Evolutionary conservation across 37 sponge, comb jelly and placozoan genomes (phyloP).

Genomic region (Hormiphora californensis): DNA sequence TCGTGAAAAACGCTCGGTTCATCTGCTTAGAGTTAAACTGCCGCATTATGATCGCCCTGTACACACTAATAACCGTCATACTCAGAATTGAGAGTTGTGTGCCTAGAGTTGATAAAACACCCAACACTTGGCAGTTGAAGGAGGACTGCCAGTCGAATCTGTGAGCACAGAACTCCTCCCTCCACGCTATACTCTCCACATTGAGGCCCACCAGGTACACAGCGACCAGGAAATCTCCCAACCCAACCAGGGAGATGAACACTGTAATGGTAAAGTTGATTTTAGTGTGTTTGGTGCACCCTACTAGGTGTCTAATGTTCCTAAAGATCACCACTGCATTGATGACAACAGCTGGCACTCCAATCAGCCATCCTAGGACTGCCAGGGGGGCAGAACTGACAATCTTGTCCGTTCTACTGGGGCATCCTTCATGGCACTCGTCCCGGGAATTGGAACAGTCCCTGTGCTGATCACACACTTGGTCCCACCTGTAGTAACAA

Average conservation of each 20-base stretch:
- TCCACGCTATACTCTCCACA: background rate
- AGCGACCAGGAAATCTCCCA: slow-evolving; percentile 27
- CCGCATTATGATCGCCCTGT: background rate
- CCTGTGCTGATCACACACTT: background rate
- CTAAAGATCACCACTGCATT: background rate
- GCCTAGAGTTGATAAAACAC: slow-evolving; percentile 31
- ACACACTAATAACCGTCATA: background rate
- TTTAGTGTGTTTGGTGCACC: background rate
- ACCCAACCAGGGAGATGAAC: background rate
- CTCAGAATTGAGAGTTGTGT: background rate
- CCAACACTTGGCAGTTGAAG: background rate
- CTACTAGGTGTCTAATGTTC: background rate
- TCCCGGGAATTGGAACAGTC: background rate
- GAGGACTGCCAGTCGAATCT: background rate
- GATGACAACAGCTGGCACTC: background rate
- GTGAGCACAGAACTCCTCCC: background rate
- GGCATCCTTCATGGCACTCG: slow-evolving; percentile 14
- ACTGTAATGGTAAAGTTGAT: background rate
- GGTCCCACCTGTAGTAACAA: no score
- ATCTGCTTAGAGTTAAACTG: background rate
- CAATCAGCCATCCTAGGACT: slow-evolving; percentile 17
- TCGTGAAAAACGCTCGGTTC: background rate
- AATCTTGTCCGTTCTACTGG: slow-evolving; percentile 9
- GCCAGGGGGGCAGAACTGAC: background rate
- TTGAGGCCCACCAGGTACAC: background rate